Percentiles rank a stretch among this genome's conserved stretches.
Evolutionary conservation across 2,888 invertebrate species (phyloP).

Genomic region (Cryptocephalus primarius): DNA sequence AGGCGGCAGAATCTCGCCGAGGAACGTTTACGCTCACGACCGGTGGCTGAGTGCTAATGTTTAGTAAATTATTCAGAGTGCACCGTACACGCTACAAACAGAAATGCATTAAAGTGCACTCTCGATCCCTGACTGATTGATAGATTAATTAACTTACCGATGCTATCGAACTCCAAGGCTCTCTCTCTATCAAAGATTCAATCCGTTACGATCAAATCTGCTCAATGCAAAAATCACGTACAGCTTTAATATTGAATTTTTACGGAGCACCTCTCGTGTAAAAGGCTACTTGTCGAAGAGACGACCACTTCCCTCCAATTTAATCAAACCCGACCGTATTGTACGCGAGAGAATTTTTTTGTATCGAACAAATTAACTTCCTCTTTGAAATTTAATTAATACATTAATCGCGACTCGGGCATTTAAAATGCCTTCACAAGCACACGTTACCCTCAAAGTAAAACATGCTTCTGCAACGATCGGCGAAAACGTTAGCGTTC

Average conservation of each 20-base stretch:
- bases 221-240: conserved; percentile 16
- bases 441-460: too few species aligned
- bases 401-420: too few species aligned
- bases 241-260: conserved; percentile 14
- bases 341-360: too few species aligned
- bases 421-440: too few species aligned
- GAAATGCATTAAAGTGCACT: conserved; percentile 34
- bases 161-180: conserved; percentile 17
- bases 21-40: conserved; percentile 33
- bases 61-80: conserved; percentile 35
- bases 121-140: conserved; percentile 32
- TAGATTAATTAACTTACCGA: conserved; percentile 32
- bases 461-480: too few species aligned
- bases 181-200: conserved; percentile 20
- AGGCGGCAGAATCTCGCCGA: conserved; percentile 22
- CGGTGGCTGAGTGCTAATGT: conserved; percentile 33
- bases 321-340: too few species aligned
- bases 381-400: too few species aligned
- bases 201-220: conserved; percentile 4
- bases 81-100: conserved; percentile 28
- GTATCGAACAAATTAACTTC: too few species aligned
- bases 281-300: too few species aligned
- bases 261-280: conserved; percentile 4
- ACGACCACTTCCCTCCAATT: too few species aligned
- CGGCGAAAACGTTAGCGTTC: too few species aligned